Base-by-base conservation (phyloP, 92 coral and sea anemone genomes). In the Zoanthus gigantus region DNA sequence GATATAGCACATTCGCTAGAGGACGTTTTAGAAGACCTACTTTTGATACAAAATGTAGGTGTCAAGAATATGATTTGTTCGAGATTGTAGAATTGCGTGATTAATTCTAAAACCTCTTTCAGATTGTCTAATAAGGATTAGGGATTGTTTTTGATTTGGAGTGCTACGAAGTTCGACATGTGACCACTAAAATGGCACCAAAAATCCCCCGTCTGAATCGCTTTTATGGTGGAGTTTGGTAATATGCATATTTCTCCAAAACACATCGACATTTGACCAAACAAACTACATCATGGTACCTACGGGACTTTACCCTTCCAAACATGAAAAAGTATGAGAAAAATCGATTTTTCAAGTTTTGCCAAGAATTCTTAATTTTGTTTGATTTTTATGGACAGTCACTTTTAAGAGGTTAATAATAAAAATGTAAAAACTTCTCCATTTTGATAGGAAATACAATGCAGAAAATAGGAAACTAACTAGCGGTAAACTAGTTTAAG, bases 101-200 rank as follows among this genome's bases (percentile, higher is more conserved):
- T 83, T 65, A 18, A 68, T 37, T 63, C 54, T 16, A 50, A 68
- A 83, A 44, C 7, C 46, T n/a, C 57, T 72, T 77, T 67, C 71
- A 84, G 78, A 84, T 53, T 72, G 78, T 68, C 67, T 69, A 83
- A 18, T 78, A 69, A 83, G 87, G 78, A 68, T 69, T 83, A 17
- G 78, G 69, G 72, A 54, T 53, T 72, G 14, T 30, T 84, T 84
- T 71, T 84, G 48, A 69, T 84, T 9, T 17, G 45, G 31, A 68
- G 32, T 7, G 78, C 78, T 84, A 50, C 37, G 42, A 63, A 5
- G 31, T 11, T 66, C 72, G 2, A 65, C 32, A n/a, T 23, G 31
- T 1, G 71, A 23, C 31, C 3, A 65, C 71, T 23, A 65, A 65
- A 65, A 17, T 65, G 71, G 31, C 7, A 9, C 34, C 71, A 65